Conservation (phyloP, 2,797 vertebrate genomes). For the Diceros bicornis region DNA sequence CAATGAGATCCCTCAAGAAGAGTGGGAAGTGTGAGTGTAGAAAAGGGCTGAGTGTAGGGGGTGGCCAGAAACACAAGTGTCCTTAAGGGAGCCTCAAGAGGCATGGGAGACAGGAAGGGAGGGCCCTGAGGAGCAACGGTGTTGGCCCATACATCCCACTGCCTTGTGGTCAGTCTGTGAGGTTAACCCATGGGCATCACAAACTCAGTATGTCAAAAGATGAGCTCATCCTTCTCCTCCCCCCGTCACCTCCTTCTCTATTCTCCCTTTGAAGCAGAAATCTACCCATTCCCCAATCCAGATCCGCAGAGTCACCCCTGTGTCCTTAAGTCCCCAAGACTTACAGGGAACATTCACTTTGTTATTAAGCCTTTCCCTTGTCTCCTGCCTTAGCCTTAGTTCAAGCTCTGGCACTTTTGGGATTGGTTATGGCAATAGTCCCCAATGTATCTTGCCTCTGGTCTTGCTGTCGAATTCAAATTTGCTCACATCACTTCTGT, state of each 20-base stretch:
- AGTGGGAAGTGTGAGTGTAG: not conserved
- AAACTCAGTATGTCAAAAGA: not conserved
- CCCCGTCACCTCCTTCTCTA: not conserved
- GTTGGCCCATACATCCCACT: not conserved
- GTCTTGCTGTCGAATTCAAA: not conserved
- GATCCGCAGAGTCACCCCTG: not conserved
- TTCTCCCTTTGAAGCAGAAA: not conserved
- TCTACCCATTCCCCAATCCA: not conserved
- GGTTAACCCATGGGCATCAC: not conserved
- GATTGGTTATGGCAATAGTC: not conserved
- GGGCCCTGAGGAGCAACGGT: rapidly evolving
- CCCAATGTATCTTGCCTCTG: not conserved
- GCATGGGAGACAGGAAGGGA: not conserved
- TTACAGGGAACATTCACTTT: not conserved
- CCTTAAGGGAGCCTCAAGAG: not conserved
- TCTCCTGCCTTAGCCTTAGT: not conserved
- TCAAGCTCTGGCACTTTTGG: not conserved
- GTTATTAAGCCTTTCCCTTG: not conserved
- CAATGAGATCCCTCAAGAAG: not conserved
- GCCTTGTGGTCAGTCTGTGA: not conserved
- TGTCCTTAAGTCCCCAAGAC: not conserved
- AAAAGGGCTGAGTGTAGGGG: not conserved
- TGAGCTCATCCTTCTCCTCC: not conserved
- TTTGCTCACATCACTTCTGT: not conserved
- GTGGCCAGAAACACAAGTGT: not conserved